A percentile compares a stretch with the other conserved stretches of the same genome.
phyloP scores from a whole-genome alignment of 2,797 vertebrate genomes.

The Microhierax caerulescens region DNA sequence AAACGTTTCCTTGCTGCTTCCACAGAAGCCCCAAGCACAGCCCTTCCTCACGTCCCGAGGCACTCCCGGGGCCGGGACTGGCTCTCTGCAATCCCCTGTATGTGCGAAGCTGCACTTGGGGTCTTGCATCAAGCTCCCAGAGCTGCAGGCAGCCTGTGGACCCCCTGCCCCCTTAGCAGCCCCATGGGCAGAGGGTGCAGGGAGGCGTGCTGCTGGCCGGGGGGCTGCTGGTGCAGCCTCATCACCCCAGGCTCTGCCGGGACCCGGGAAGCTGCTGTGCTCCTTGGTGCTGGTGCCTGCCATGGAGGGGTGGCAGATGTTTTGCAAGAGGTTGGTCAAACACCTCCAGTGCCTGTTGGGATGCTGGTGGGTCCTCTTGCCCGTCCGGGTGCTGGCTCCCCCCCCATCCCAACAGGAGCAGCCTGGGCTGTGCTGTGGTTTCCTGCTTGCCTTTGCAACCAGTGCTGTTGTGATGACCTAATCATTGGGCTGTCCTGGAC shows the following conservation, averaged over 20 bases:
- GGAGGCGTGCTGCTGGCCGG: neutral
- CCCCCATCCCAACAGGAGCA: neutral
- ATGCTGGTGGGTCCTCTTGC: neutral
- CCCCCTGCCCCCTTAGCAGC: neutral
- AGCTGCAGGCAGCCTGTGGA: neutral
- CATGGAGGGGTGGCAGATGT: neutral
- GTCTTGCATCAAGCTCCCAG: neutral
- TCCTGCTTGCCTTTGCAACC: neutral
- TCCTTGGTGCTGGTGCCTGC: fast-evolving
- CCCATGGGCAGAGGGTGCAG: neutral
- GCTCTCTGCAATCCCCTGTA: neutral
- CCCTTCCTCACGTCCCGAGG: fast-evolving
- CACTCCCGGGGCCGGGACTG: fast-evolving
- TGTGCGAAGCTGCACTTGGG: fast-evolving
- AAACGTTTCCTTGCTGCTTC: neutral
- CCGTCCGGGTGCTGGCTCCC: neutral
- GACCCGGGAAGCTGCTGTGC: neutral
- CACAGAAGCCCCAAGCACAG: neutral
- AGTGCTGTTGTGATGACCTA: neutral
- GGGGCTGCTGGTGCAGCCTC: neutral
- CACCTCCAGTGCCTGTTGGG: neutral
- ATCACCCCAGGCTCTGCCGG: neutral
- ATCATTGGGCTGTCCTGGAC: neutral
- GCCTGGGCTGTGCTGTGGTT: neutral
- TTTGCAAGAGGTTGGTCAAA: neutral